These are phyloP conservation scores for Bombus breviceps DNA, from an alignment of 1,140 invertebrate genomes.

Conservation along the genomic window DNA sequence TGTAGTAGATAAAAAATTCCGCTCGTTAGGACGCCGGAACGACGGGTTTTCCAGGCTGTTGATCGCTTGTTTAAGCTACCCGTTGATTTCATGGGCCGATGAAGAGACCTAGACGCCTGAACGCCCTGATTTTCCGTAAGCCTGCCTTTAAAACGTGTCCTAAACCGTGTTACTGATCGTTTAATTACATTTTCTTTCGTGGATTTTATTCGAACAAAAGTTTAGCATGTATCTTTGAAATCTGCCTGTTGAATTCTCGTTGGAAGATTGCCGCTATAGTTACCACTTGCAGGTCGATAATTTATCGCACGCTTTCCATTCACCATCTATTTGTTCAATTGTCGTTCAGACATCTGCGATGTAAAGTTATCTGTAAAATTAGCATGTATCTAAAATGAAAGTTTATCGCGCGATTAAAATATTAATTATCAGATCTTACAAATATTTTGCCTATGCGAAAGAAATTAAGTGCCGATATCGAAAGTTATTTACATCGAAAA, in stretches of 20 bases:
- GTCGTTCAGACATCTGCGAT: too few species aligned
- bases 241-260: not conserved
- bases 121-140: not conserved
- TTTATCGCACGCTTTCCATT: too few species aligned
- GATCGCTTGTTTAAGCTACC: not conserved
- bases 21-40: slow-evolving; percentile 13
- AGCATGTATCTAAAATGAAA: too few species aligned
- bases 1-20: slow-evolving; percentile 13
- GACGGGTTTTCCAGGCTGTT: slow-evolving; percentile 22
- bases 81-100: slow-evolving; percentile 17
- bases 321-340: too few species aligned
- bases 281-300: too few species aligned
- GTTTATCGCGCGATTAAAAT: too few species aligned
- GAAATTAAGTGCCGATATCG: not conserved
- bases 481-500: not conserved
- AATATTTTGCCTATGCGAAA: not conserved
- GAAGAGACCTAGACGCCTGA: not conserved
- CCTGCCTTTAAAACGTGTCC: not conserved
- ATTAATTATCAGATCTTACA: too few species aligned
- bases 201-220: too few species aligned
- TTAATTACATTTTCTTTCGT: too few species aligned
- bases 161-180: not conserved
- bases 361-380: too few species aligned
- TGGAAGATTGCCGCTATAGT: not conserved
- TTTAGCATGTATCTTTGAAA: too few species aligned